Percentiles rank a stretch among this genome's conserved stretches.
phyloP scores from a whole-genome alignment of 2,888 invertebrate genomes.

The Ennomos erosarius region DNA sequence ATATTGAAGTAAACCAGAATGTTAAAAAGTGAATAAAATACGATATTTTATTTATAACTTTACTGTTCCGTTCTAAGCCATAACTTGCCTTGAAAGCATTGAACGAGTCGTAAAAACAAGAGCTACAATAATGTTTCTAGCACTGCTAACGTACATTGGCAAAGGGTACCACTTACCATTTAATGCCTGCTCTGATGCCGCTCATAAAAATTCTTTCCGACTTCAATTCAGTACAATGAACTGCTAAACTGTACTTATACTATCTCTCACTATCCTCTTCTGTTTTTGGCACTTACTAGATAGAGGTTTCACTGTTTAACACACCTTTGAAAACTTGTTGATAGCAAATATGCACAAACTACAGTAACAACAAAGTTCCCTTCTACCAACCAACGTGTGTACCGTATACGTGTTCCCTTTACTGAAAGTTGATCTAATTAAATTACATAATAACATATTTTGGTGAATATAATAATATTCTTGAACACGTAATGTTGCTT shows the following conservation, averaged over 20 bases:
- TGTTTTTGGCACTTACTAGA: slow-evolving; percentile 16
- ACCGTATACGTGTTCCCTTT: not conserved
- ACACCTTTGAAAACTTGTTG: slow-evolving; percentile 14
- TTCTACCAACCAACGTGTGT: not conserved
- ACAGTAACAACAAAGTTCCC: slow-evolving; percentile 2
- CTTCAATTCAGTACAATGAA: slow-evolving; percentile 17
- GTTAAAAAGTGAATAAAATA: no score
- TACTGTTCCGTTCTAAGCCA: not conserved
- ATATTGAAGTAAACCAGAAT: no score
- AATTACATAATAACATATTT: not conserved
- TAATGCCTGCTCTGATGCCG: slow-evolving; percentile 2
- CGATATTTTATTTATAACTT: not conserved
- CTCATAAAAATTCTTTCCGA: slow-evolving; percentile 12
- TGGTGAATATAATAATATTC: slow-evolving; percentile 10
- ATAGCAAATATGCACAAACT: slow-evolving; percentile 12
- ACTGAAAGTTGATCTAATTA: not conserved
- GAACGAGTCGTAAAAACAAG: slow-evolving; percentile 16
- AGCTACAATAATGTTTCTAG: slow-evolving; percentile 9
- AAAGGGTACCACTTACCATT: slow-evolving; percentile 23
- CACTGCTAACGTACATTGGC: slow-evolving; percentile 5
- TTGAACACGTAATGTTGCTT: slow-evolving; percentile 14
- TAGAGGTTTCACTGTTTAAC: not conserved
- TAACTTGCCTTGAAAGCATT: slow-evolving; percentile 10
- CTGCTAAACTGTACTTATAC: slow-evolving; percentile 13
- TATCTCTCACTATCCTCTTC: slow-evolving; percentile 6